A percentile compares a stretch with the other conserved stretches of the same genome.
These are phyloP conservation scores for Silurus asotus DNA, from an alignment of 2,113 vertebrate genomes.

Conservation along the genomic window DNA sequence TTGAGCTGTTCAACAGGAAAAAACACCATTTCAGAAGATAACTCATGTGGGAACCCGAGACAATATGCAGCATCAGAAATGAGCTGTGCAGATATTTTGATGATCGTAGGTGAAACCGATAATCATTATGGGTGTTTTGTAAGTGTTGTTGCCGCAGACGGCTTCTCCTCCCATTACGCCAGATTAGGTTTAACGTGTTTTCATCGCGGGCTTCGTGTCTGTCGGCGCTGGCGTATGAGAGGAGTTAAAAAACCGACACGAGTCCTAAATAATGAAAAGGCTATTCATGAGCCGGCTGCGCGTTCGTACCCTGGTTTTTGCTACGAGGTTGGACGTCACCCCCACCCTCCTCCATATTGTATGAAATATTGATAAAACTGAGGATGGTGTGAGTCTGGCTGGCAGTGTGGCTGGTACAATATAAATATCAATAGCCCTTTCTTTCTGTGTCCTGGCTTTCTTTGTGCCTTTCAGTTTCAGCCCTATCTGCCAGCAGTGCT, in stretches of 20 bases:
- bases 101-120: background rate
- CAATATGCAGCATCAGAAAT: background rate
- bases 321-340: background rate
- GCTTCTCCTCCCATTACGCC: constrained; percentile 17
- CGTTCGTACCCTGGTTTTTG: background rate
- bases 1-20: background rate
- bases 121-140: background rate
- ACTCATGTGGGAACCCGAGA: background rate
- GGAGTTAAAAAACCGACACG: constrained; percentile 13
- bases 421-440: constrained; percentile 58
- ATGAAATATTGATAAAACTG: constrained; percentile 52
- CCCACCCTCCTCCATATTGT: constrained; percentile 21
- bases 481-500: constrained; percentile 28
- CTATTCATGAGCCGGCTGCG: constrained; percentile 42
- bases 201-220: constrained; percentile 25
- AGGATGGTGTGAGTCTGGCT: background rate
- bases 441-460: constrained; percentile 24
- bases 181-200: constrained; percentile 43
- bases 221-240: constrained; percentile 40
- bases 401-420: constrained; percentile 3
- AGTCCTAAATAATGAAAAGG: constrained; percentile 49
- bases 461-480: constrained; percentile 34
- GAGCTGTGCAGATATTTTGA: background rate
- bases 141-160: background rate
- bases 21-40: background rate